A percentile compares a stretch with the other conserved stretches of the same genome.
These are phyloP conservation scores for Platyura marginata DNA, from an alignment of 1,140 invertebrate species.

Conservation along the genomic window DNA sequence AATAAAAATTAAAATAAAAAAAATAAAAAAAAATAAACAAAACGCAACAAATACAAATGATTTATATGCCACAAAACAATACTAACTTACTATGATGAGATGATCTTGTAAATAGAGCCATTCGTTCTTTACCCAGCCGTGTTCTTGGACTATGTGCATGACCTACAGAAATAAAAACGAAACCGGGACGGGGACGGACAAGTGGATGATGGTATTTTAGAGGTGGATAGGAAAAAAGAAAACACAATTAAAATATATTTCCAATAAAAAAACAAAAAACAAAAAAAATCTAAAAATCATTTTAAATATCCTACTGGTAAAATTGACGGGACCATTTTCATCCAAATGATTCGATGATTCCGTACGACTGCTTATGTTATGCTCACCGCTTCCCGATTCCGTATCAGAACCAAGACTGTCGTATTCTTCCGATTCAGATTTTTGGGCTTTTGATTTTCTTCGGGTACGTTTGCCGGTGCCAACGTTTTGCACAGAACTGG, in stretches of 20 bases:
- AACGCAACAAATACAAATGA: too few species aligned
- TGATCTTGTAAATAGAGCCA: constrained; percentile 25
- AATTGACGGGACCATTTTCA: constrained; percentile 25
- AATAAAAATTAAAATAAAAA: too few species aligned
- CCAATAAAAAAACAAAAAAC: too few species aligned
- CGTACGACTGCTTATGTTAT: constrained; percentile 8
- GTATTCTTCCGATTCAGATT: constrained; percentile 39
- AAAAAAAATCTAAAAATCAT: too few species aligned
- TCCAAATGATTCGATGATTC: constrained; percentile 32
- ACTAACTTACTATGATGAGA: constrained; percentile 42
- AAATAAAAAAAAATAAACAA: too few species aligned
- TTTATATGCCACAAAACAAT: constrained; percentile 17
- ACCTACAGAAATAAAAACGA: neutral
- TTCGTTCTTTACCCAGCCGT: constrained; percentile 8
- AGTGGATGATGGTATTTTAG: too few species aligned
- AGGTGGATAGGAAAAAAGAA: too few species aligned
- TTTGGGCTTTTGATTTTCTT: constrained; percentile 15
- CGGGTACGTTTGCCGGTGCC: constrained; percentile 11
- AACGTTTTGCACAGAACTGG: neutral
- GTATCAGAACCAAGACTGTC: constrained; percentile 38
- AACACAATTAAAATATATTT: too few species aligned
- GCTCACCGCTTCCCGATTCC: constrained; percentile 1
- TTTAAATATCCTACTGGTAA: constrained; percentile 15
- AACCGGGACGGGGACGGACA: too few species aligned
- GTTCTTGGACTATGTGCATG: neutral